These are phyloP conservation scores for Pristis pectinata DNA, from an alignment of 2,797 vertebrate species.

Conservation along the genomic window DNA sequence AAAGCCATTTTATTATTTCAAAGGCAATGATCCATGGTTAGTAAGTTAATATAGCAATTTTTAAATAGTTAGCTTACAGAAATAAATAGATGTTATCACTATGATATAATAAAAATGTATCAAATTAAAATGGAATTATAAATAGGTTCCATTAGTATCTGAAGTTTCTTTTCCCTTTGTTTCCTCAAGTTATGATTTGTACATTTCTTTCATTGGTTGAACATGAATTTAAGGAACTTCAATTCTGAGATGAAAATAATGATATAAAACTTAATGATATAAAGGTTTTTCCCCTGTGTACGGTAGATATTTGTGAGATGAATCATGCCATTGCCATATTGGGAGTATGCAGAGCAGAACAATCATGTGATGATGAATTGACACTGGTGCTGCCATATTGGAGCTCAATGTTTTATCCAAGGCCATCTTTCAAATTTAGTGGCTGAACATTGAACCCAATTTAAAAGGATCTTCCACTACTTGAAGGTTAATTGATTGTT, in stretches of 20 bases:
- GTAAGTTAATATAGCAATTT: not conserved
- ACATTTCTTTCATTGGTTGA: not conserved
- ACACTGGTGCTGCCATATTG: no score
- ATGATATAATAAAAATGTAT: not conserved
- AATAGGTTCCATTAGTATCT: not conserved
- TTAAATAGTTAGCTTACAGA: not conserved
- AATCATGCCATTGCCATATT: no score
- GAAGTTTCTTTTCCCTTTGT: not conserved
- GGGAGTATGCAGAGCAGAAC: no score
- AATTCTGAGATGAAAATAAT: not conserved
- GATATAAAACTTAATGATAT: not conserved
- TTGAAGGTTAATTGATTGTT: no score
- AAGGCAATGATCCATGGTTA: not conserved
- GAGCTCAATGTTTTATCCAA: no score
- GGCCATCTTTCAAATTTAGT: no score
- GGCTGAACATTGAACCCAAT: no score
- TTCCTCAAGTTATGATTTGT: not conserved
- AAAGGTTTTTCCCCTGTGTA: no score
- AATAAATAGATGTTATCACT: no score
- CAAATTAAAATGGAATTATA: not conserved
- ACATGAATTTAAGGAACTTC: not conserved
- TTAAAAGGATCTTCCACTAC: no score
- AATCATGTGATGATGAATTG: no score
- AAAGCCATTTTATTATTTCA: not conserved
- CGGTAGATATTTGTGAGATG: no score